Percentiles rank a stretch among this genome's conserved stretches.
phyloP scores from a whole-genome alignment of 1,140 invertebrate species.

The Neodiprion lecontei region DNA sequence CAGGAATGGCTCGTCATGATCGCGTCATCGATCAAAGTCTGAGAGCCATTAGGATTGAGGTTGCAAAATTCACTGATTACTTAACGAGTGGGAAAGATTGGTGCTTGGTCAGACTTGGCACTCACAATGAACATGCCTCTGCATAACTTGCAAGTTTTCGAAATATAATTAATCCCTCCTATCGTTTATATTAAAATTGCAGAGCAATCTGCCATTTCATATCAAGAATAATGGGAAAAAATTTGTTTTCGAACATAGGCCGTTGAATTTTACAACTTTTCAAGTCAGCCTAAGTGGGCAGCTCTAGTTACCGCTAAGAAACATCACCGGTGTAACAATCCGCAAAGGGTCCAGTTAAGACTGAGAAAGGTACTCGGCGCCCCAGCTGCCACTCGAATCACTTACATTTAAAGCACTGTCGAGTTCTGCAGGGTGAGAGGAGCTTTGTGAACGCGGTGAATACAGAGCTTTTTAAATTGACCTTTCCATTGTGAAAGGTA shows the following conservation, averaged over 20 bases:
- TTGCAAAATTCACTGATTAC: no score
- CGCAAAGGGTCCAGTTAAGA: constrained; percentile 25
- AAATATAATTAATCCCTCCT: no score
- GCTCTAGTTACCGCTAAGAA: constrained; percentile 21
- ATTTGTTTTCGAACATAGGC: constrained; percentile 7
- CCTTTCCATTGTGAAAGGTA: no score
- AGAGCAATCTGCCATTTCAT: no score
- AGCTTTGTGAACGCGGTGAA: no score
- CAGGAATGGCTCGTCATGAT: no score
- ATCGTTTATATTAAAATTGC: no score
- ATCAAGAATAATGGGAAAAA: neutral
- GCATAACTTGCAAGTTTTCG: no score
- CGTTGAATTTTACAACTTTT: constrained; percentile 16
- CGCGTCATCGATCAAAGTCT: no score
- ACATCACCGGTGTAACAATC: constrained; percentile 23
- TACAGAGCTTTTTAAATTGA: no score
- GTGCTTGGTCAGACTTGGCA: constrained; percentile 21
- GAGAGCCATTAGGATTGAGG: no score
- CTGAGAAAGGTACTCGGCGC: constrained; percentile 28
- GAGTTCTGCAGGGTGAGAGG: no score
- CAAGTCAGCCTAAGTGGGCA: constrained; percentile 21
- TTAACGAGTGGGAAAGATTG: constrained; percentile 20
- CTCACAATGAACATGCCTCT: constrained; percentile 16
- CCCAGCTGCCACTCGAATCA: constrained; percentile 24
- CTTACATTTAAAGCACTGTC: constrained; percentile 14